Evolutionary conservation across 2,113 vertebrate species (phyloP), one percentile per base, ranked within the genome.

Genomic region (Ceratotherium simum): DNA sequence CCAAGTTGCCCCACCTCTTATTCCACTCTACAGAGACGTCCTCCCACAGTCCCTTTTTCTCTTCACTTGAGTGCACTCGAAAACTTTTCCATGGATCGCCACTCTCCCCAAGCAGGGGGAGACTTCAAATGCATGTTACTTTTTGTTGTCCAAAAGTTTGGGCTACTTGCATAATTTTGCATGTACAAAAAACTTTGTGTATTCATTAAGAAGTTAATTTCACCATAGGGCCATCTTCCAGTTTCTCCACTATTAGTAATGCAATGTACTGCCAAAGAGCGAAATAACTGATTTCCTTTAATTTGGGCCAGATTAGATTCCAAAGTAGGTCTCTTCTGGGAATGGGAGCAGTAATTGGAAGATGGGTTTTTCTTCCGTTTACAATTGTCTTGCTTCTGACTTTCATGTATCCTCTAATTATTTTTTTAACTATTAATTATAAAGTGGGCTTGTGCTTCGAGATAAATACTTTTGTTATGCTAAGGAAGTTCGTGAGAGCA

Each of bases 181-280:
- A 20, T 51, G 16, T 51, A 64, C 42, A 36, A 73, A 83, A 91
- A 94, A 73, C 13, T 72, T 76, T 36, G 73, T 82, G 31, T 90
- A 42, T 82, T 94, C 69, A 97, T 97, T 87, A 90, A 92, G 67
- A 96, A 94, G 64, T 92, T 94, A 91, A 87, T 97, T 96, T 97
- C 23, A n/a, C 46, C 87, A 42, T 83, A 79, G 56, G n/a, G 51
- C 58, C n/a, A 80, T 48, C 51, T 95, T 94, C 56, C 33, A 48
- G 36, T 95, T 94, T 97, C 21, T 70, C 64, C 17, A 58, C 18
- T 79, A 80, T 83, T 83, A 97, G 39, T 64, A 97, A 90, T 95
- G 75, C 95, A 96, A 97, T 94, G 78, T 81, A 64, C 67, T 73
- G 39, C 27, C 76, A 88, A 83, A 39, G 72, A 84, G 46, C 60